phyloP scores from a whole-genome alignment of 2,888 invertebrate species.

The Drosophila fungiperda region DNA sequence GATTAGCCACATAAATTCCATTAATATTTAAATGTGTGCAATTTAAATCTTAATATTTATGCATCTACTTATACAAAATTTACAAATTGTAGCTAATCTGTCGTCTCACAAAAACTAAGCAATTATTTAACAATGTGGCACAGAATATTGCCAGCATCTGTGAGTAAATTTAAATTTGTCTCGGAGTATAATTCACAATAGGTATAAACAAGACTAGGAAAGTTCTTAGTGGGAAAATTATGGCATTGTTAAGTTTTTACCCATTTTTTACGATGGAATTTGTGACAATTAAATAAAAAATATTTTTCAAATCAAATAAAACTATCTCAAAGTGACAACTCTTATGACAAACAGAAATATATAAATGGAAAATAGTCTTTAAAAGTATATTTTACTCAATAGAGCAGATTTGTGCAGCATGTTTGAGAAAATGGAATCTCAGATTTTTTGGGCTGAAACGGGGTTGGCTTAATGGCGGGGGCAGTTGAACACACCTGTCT shows the following conservation, averaged over 20 bases:
- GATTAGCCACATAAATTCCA: constrained; percentile 36
- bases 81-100: not conserved
- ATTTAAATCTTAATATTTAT: constrained; percentile 30
- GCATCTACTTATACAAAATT: not conserved
- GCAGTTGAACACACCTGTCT: constrained; percentile 23
- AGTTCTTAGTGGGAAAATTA: not conserved
- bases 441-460: too few relatives aligned
- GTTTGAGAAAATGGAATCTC: not conserved
- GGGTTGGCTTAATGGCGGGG: too few relatives aligned
- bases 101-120: not conserved
- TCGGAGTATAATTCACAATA: not conserved
- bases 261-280: not conserved
- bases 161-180: not conserved
- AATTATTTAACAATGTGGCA: constrained; percentile 3
- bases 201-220: too few relatives aligned
- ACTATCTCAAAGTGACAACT: not conserved
- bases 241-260: not conserved
- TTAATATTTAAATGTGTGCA: constrained; percentile 28
- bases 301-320: not conserved
- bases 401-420: not conserved
- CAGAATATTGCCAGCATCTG: constrained; percentile 5
- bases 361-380: not conserved
- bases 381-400: constrained; percentile 15
- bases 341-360: not conserved
- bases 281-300: not conserved